Percentiles rank a stretch among this genome's conserved stretches.
These are phyloP conservation scores for Fragum sueziense DNA, from an alignment of 2,888 invertebrate genomes.

Conservation along the genomic window DNA sequence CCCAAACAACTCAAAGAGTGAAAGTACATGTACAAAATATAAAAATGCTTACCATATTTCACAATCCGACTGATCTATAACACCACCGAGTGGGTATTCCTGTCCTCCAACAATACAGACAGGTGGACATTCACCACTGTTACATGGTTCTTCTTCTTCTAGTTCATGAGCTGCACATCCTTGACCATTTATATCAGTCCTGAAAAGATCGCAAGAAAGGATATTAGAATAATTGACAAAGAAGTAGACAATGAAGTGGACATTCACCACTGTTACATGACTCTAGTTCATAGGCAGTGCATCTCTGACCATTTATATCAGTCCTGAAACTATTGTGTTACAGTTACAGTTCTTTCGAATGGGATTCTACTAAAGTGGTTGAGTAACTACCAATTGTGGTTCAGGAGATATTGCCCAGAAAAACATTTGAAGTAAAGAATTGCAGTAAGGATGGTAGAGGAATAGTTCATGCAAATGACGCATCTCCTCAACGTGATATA, in stretches of 20 bases:
- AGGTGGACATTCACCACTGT: conserved; percentile 25
- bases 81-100: conserved; percentile 21
- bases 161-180: conserved; percentile 17
- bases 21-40: no score
- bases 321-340: conserved; percentile 11
- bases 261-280: conserved; percentile 25
- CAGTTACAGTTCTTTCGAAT: no score
- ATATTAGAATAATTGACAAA: no score
- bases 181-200: conserved; percentile 2
- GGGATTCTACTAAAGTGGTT: no score
- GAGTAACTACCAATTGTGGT: no score
- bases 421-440: no score
- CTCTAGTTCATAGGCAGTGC: conserved; percentile 17
- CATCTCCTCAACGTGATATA: no score
- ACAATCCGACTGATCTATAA: conserved; percentile 12
- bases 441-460: no score
- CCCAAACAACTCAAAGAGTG: no score
- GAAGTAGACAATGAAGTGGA: no score
- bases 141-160: conserved; percentile 22
- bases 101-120: conserved; percentile 26
- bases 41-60: conserved; percentile 29
- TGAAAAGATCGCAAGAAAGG: background rate
- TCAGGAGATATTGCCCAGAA: no score
- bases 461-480: no score
- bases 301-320: conserved; percentile 6